A percentile compares a stretch with the other conserved stretches of the same genome.
phyloP scores from a whole-genome alignment of 2,113 vertebrate genomes.

The Oreotragus oreotragus region DNA sequence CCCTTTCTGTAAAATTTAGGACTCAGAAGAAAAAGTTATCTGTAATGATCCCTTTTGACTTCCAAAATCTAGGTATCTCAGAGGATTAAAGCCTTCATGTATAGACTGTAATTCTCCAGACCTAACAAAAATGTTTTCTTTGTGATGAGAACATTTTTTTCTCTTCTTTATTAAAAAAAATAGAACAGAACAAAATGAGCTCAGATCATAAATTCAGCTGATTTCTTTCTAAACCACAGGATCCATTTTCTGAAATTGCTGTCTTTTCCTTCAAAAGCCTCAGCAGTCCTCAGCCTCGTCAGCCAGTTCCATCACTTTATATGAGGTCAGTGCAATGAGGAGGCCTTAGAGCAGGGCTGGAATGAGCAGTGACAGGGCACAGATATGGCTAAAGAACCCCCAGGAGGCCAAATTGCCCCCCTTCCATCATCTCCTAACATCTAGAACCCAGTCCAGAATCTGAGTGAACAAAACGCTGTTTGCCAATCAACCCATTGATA shows the following conservation, averaged over 20 bases:
- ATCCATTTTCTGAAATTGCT: conserved; percentile 51
- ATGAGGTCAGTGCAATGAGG: not conserved
- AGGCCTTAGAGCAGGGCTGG: not conserved
- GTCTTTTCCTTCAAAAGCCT: conserved; percentile 26
- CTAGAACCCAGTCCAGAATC: not conserved
- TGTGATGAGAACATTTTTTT: not conserved
- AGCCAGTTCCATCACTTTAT: not conserved
- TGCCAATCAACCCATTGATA: not conserved
- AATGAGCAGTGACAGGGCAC: not conserved
- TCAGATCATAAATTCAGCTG: not conserved
- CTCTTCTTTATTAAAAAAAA: not conserved
- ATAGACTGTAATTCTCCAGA: not conserved
- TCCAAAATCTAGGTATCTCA: conserved; percentile 17
- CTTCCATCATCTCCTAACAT: not conserved
- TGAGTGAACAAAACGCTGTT: not conserved
- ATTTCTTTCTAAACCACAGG: conserved; percentile 44
- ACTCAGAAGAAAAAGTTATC: not conserved
- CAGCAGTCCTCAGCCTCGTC: not conserved
- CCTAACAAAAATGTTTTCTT: conserved; percentile 15
- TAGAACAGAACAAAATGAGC: conserved; percentile 39
- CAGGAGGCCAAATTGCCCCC: not conserved
- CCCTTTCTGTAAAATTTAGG: not conserved
- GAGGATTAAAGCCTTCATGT: not conserved
- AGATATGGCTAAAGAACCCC: not conserved
- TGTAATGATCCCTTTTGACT: not conserved